Base-by-base conservation (phyloP, 1,140 invertebrate genomes). In the Camponotus vicinus region DNA sequence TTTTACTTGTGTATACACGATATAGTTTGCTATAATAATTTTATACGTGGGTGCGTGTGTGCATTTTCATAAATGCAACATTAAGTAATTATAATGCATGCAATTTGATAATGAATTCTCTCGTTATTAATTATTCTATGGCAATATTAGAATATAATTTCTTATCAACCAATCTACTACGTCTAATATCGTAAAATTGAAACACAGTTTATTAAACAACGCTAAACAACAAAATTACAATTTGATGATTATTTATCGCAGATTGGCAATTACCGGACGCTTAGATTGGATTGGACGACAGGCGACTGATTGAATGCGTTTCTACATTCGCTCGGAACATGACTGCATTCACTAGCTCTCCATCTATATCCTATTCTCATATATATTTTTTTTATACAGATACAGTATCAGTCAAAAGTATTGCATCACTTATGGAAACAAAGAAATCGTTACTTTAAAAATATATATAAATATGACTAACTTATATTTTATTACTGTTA, bases 221-320 rank as follows among this genome's bases (percentile, higher is more conserved):
- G n/a, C 75, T 84, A 61, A 76, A 63, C 45, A 64, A 78, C 45
- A 15, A 78, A 75, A 63, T 75, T 49, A 49, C 63, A 71, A 61
- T 45, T 52, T 15, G 55, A 52, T 61, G 57, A n/a, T 83, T 75
- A 75, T 83, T 71, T 83, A 83, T 83, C 40, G 80, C 40, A 75
- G 77, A 80, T 80, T 78, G 92, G 79, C 93, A 93, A 94, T 94
- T 94, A 93, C 89, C 77, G 87, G 83, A 80, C 77, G 89, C 87
- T 90, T 90, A 93, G 92, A 93, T 93, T 92, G 91, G 88, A 89
- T 88, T 88, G 88, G 88, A 86, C 92, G 90, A 92, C 91, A 89
- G 91, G 92, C 91, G 27, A 63, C 3, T 87, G 88, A 75, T 42
- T 42, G 55, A 69, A 40, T 21, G 34, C 34, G 34, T 69, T 52